Evolutionary conservation across 2,113 vertebrate species (phyloP), one percentile per base, ranked within the genome.

Genomic region (Lophura nycthemera): DNA sequence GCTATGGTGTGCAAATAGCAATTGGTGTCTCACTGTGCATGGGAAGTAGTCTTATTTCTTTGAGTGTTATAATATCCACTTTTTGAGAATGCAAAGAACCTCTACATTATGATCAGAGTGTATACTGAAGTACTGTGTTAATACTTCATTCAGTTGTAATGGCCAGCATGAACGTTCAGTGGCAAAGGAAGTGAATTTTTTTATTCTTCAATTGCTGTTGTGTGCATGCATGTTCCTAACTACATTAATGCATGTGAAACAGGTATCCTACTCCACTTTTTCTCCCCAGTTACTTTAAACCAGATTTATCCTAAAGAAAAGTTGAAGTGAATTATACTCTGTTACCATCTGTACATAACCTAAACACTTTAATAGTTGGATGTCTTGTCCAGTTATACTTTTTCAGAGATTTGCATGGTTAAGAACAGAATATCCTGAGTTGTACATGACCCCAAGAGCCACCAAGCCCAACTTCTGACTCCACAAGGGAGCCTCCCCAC

Each of bases 61-160:
- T 3, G 19, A 29, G 36, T 45, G n/a, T 2, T 42, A 29, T 6
- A 19, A 7, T 60, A 6, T 2, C 0, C 2, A 4, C 48, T 71
- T 6, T 63, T 74, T 18, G 38, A 60, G 4, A 43, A 12, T 18
- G 21, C 25, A 50, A 38, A 54, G 45, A 27, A 12, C 47, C 17
- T 29, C 40, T 50, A 25, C 22, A 2, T 22, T 67, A 63, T 19
- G 22, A 10, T 13, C 27, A 34, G 57, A 27, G 50, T 93, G 40
- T 24, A 1, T 17, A n/a, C 11, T 65, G 32, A 81, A 54, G n/a
- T 78, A 4, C 43, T 66, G 40, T 40, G 34, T 57, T 73, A 77
- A 54, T 13, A 8, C 61, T 48, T 52, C 16, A 17, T 9, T 30
- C 6, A 18, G 20, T 64, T 3, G 0, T 34, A 6, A 42, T 69